Base-by-base conservation (phyloP, 2,888 invertebrate genomes). In the Cephus pygmeus region DNA sequence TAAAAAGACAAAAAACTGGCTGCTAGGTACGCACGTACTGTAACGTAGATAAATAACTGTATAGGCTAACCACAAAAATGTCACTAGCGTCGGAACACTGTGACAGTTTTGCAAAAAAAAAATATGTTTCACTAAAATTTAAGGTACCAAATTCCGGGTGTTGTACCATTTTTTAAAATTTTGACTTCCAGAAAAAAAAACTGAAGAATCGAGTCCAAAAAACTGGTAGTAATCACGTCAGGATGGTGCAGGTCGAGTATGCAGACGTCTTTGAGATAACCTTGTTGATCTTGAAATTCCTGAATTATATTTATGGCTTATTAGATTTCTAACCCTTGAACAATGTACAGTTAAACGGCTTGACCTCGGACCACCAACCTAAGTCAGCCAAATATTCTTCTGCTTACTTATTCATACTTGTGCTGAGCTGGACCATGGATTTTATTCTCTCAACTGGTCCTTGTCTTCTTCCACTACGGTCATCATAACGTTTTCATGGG, bases 31-130 rank as follows among this genome's bases (percentile, higher is more conserved):
- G 30, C 31, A 71, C 31, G 12, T 31, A 12, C 33, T 71, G 71
- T 71, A 12, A 71, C 71, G 71, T n/a, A 71, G 23, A 23, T 34
- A 33, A 12, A 71, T 71, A 71, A 71, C 71, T 71, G 71, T 71
- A 71, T 34, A 31, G 12, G 56, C 56, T 23, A 56, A 23, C 6
- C 23, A 56, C 6, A 56, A 9, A 9, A 9, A 56, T 23, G 23
- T 56, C 23, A 56, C 56, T 56, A 2, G 56, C 9, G 6, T 2
- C 6, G n/a, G n/a, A n/a, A n/a, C 23, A 23, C 23, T 56, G 56
- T 56, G 56, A 23, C 23, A 15, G 23, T 56, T 23, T 56, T 9
- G 0, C 9, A 9, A 56, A 56, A 9, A 56, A 56, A 40, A 23
- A 40, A 23, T 9, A 9, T 15, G 6, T 40, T 40, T 23, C 6